Evolutionary conservation across 2,888 invertebrate genomes (phyloP).

Genomic region (Ceraclea dissimilis): DNA sequence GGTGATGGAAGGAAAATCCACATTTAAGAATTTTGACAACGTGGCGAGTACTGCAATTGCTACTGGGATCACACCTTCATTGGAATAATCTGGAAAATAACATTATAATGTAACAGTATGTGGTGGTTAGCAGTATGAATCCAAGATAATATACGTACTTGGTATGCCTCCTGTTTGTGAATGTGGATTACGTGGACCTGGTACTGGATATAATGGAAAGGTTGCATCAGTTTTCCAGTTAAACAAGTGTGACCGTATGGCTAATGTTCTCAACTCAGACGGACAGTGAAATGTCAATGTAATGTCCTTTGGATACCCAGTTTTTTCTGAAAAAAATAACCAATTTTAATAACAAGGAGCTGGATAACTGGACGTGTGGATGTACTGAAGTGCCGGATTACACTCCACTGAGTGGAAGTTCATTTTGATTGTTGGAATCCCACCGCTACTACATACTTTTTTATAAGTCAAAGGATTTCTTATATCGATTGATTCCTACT

Average conservation of each 20-base stretch:
- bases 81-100: conserved; percentile 36
- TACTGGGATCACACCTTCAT: conserved; percentile 41
- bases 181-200: conserved; percentile 57
- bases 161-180: conserved; percentile 50
- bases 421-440: too few species aligned
- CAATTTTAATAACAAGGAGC: too few species aligned
- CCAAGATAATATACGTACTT: conserved; percentile 38
- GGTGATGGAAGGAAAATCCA: conserved; percentile 34
- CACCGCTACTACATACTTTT: too few species aligned
- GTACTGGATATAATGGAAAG: conserved; percentile 56
- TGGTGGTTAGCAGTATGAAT: too few species aligned
- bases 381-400: too few species aligned
- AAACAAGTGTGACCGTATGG: conserved; percentile 30
- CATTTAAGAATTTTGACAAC: conserved; percentile 32
- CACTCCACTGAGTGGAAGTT: background rate
- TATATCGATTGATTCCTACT: too few species aligned
- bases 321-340: background rate
- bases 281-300: conserved; percentile 57
- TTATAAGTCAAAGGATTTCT: too few species aligned
- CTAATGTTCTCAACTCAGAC: conserved; percentile 46
- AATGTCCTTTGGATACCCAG: conserved; percentile 41
- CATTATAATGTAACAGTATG: too few species aligned
- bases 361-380: too few species aligned
- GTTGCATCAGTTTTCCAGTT: conserved; percentile 63
- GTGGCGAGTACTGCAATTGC: conserved; percentile 40